Evolutionary conservation across 1,140 invertebrate genomes (phyloP).

Genomic region (Heterodera schachtii): DNA sequence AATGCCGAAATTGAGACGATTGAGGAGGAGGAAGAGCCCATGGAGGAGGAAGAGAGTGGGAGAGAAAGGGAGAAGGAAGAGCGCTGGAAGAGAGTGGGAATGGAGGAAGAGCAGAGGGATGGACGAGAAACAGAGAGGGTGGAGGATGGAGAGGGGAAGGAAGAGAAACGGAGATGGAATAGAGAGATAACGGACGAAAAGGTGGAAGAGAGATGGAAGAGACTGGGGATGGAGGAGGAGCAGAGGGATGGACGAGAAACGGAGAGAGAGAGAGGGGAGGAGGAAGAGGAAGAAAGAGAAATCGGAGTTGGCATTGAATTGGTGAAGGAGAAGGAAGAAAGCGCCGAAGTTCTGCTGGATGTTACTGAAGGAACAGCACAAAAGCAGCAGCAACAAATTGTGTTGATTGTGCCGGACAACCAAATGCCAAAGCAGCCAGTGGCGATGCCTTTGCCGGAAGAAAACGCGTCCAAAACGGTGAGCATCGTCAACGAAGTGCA

Average conservation of each 20-base stretch:
- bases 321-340: slow-evolving; percentile 1
- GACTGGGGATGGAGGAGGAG: not conserved
- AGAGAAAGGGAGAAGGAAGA: not conserved
- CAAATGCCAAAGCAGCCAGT: not conserved
- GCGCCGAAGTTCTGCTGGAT: not conserved
- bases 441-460: not conserved
- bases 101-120: not conserved
- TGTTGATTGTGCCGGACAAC: not conserved
- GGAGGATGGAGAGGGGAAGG: not conserved
- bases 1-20: slow-evolving; percentile 17
- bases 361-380: too few species aligned
- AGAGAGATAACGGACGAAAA: not conserved
- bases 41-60: slow-evolving; percentile 4
- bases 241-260: not conserved
- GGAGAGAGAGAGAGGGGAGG: not conserved
- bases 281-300: not conserved
- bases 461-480: not conserved
- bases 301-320: not conserved
- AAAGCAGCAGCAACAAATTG: not conserved
- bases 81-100: not conserved
- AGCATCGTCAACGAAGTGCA: slow-evolving; percentile 18
- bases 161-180: not conserved
- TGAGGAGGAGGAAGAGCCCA: slow-evolving; percentile 17
- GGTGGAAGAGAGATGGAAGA: not conserved
- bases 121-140: not conserved